phyloP scores from a whole-genome alignment of 1,140 invertebrate genomes.

The Adoxophyes honmai region DNA sequence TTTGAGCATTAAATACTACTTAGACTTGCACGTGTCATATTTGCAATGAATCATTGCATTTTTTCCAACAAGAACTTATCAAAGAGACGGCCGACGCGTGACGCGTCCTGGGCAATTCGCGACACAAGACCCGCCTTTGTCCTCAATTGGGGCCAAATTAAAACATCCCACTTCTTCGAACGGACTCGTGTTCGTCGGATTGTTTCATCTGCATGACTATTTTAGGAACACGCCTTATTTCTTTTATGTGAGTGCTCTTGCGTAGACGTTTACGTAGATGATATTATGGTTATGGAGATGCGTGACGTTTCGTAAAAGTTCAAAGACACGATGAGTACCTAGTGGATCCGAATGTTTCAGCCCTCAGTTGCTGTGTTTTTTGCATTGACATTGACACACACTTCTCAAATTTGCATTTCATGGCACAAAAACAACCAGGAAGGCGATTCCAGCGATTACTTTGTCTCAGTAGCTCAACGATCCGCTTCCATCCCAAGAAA shows the following conservation, averaged over 20 bases:
- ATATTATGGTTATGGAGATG: neutral
- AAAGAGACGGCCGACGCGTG: neutral
- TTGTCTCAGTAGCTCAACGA: neutral
- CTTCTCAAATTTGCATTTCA: no score
- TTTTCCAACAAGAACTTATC: neutral
- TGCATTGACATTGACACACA: no score
- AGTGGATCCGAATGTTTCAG: neutral
- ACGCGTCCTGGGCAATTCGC: constrained; percentile 27
- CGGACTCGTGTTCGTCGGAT: constrained; percentile 11
- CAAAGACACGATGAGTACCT: neutral
- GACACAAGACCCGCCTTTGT: constrained; percentile 23
- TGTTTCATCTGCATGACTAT: constrained; percentile 19
- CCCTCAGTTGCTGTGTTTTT: neutral
- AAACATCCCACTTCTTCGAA: constrained; percentile 31
- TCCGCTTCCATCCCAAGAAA: neutral
- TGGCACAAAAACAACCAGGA: no score
- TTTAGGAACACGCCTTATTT: constrained; percentile 15
- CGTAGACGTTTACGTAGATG: neutral
- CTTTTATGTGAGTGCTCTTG: neutral
- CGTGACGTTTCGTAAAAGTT: neutral
- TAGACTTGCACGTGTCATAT: no score
- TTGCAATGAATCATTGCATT: neutral
- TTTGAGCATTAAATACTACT: no score
- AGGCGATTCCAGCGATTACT: no score
- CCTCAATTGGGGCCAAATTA: constrained; percentile 29